phyloP scores from a whole-genome alignment of 1,140 invertebrate genomes.

The Gryon sp. region DNA sequence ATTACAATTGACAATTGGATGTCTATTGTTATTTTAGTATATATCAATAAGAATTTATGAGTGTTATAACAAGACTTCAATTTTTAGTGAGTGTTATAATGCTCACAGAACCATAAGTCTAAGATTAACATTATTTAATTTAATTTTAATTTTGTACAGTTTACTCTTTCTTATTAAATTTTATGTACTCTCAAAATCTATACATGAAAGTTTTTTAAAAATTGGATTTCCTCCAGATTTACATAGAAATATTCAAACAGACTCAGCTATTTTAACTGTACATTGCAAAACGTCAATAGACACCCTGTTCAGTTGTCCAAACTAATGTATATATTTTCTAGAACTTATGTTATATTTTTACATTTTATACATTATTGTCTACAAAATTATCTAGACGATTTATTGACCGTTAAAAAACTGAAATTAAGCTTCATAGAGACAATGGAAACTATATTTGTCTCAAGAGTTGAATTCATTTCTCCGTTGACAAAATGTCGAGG shows the following conservation, averaged over 20 bases:
- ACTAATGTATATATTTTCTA: conserved; percentile 30
- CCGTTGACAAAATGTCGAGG: conserved; percentile 4
- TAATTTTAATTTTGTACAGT: neutral
- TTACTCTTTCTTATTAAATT: conserved; percentile 45
- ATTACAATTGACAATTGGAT: no score
- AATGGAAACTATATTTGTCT: conserved; percentile 7
- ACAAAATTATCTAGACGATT: conserved; percentile 13
- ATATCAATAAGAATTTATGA: no score
- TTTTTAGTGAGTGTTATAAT: no score
- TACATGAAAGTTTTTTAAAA: conserved; percentile 37
- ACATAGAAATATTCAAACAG: conserved; percentile 30
- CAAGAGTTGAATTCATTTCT: conserved; percentile 12
- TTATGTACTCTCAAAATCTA: conserved; percentile 34
- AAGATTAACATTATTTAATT: no score
- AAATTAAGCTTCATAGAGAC: neutral
- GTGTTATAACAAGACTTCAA: no score
- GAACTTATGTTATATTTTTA: conserved; percentile 12
- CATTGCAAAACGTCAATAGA: conserved; percentile 18
- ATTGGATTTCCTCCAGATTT: conserved; percentile 46
- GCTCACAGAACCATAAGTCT: no score
- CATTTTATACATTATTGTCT: conserved; percentile 24
- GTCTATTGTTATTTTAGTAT: no score
- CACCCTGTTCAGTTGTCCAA: conserved; percentile 38
- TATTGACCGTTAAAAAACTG: conserved; percentile 12
- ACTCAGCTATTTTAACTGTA: conserved; percentile 34